A percentile compares a stretch with the other conserved stretches of the same genome.
These are phyloP conservation scores for Galagoides demidoff DNA, from an alignment of 2,797 vertebrate genomes.

Conservation along the genomic window DNA sequence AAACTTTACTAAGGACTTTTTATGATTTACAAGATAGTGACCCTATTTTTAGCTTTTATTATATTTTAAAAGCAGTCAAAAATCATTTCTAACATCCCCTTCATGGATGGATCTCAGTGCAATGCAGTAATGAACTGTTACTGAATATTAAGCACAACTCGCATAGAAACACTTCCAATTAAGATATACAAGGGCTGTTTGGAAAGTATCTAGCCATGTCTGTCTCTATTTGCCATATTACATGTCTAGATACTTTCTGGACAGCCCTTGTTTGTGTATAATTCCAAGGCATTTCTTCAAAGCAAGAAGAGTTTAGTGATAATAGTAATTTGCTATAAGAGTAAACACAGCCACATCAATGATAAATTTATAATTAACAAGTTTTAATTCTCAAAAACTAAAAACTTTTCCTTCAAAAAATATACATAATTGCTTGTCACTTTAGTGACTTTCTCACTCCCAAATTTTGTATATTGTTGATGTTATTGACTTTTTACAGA, in stretches of 20 bases:
- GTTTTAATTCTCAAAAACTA: constrained; percentile 52
- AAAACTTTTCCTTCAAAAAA: constrained; percentile 46
- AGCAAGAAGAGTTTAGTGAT: neutral
- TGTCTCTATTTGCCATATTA: too few relatives aligned
- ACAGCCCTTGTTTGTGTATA: neutral
- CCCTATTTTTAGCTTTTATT: constrained; percentile 26
- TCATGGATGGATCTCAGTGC: neutral
- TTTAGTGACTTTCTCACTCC: neutral
- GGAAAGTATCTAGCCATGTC: too few relatives aligned
- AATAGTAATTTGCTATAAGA: constrained; percentile 37
- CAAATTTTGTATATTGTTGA: constrained; percentile 45
- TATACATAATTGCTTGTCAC: neutral
- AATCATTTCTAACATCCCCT: neutral
- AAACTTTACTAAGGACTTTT: constrained; percentile 29
- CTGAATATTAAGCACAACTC: neutral
- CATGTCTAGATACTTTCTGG: too few relatives aligned
- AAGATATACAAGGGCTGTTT: neutral
- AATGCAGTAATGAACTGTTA: neutral
- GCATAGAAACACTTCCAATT: constrained; percentile 23
- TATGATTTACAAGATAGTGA: constrained; percentile 4
- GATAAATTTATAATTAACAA: constrained; percentile 49
- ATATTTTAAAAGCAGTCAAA: constrained; percentile 48
- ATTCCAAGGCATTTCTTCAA: constrained; percentile 53
- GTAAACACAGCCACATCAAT: neutral
- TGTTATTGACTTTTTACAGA: constrained; percentile 61